These are phyloP conservation scores for Dicerorhinus sumatrensis DNA, from an alignment of 2,113 vertebrate species.

Conservation along the genomic window DNA sequence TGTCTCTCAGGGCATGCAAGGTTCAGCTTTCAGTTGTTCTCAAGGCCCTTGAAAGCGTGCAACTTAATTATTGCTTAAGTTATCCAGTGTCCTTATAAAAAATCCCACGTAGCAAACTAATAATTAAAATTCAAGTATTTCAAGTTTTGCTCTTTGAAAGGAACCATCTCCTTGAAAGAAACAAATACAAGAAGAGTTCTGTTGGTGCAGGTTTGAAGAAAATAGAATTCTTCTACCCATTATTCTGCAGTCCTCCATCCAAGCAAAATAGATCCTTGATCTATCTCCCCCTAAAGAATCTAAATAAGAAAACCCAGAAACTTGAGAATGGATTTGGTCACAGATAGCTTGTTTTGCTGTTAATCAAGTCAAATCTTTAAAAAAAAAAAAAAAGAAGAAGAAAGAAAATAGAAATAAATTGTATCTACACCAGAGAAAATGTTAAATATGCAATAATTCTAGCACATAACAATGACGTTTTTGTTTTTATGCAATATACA, in stretches of 20 bases:
- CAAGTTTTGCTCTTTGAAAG: background rate
- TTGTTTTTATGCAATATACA: background rate
- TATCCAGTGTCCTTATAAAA: background rate
- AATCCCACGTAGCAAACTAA: background rate
- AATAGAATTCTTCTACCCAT: background rate
- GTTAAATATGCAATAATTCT: background rate
- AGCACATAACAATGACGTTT: background rate
- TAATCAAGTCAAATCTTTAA: background rate
- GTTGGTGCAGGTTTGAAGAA: background rate
- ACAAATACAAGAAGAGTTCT: background rate
- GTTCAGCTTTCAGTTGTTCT: background rate
- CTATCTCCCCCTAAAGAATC: background rate
- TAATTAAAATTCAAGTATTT: background rate
- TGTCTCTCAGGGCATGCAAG: background rate
- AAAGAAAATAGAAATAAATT: background rate
- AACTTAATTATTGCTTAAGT: background rate
- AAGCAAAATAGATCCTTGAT: background rate
- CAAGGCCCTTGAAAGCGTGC: fast-evolving
- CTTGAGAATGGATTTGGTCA: background rate
- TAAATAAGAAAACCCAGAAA: background rate
- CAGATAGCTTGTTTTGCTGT: background rate
- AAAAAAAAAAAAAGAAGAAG: background rate
- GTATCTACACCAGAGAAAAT: background rate
- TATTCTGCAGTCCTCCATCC: background rate
- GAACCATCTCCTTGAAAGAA: background rate